Conservation (phyloP, 2,113 vertebrate genomes). For the Scolopax mira region DNA sequence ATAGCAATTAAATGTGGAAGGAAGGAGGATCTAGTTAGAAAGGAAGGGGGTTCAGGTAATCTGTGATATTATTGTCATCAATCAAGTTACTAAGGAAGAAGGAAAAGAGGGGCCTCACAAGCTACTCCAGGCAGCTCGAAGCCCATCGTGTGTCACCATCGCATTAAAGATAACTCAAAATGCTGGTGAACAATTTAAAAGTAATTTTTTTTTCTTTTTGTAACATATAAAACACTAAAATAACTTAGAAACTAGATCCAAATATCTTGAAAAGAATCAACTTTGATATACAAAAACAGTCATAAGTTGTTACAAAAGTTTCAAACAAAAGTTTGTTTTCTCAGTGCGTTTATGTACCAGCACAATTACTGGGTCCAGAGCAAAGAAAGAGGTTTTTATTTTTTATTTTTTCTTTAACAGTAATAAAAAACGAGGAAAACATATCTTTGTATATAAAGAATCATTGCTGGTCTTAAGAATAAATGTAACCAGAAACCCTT, state of each 20-base stretch:
- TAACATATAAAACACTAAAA: slow-evolving; percentile 99
- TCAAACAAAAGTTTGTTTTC: slow-evolving; percentile 89
- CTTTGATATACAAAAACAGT: slow-evolving; percentile 98
- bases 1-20: slow-evolving; percentile 92
- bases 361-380: slow-evolving; percentile 96
- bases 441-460: slow-evolving; percentile 97
- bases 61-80: slow-evolving; percentile 79
- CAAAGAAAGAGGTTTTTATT: slow-evolving; percentile 89
- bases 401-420: slow-evolving; percentile 82
- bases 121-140: slow-evolving; percentile 92
- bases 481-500: slow-evolving; percentile 96
- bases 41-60: slow-evolving; percentile 72
- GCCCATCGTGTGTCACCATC: slow-evolving; percentile 76
- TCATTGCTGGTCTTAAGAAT: slow-evolving; percentile 98
- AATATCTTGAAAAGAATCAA: slow-evolving; percentile 96
- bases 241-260: slow-evolving; percentile 99
- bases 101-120: slow-evolving; percentile 70
- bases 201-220: slow-evolving; percentile 71
- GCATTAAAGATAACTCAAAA: slow-evolving; percentile 79
- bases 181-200: slow-evolving; percentile 89
- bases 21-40: slow-evolving; percentile 87
- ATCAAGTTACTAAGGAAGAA: slow-evolving; percentile 83
- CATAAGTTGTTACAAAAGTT: slow-evolving; percentile 90
- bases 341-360: slow-evolving; percentile 99
- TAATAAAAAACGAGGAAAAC: slow-evolving; percentile 90